Evolutionary conservation across 2,888 invertebrate species (phyloP).

Genomic region (Dryobota labecula): DNA sequence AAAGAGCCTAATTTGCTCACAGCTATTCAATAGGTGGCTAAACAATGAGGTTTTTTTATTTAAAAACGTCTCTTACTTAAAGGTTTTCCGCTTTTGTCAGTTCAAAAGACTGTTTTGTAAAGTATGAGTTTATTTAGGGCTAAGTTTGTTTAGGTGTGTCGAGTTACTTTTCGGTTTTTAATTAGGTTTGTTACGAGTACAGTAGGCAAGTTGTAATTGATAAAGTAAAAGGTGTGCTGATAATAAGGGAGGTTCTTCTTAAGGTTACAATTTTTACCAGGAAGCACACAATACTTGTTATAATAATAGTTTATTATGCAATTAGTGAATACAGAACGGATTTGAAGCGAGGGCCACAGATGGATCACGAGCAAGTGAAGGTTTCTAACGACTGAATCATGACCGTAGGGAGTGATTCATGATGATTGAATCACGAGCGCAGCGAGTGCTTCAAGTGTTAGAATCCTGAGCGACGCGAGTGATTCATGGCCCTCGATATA

Average conservation of each 20-base stretch:
- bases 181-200: slow-evolving; percentile 22
- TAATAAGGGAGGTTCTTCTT: neutral
- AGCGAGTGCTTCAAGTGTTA: too few species aligned
- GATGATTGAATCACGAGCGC: too few species aligned
- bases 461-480: too few species aligned
- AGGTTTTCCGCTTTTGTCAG: slow-evolving; percentile 34
- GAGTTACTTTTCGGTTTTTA: slow-evolving; percentile 37
- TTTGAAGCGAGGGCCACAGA: too few species aligned
- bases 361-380: too few species aligned
- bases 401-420: too few species aligned
- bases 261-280: neutral
- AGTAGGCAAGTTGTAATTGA: slow-evolving; percentile 5
- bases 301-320: too few species aligned
- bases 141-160: slow-evolving; percentile 36
- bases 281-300: neutral
- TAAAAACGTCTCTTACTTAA: slow-evolving; percentile 31
- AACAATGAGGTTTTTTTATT: slow-evolving; percentile 54
- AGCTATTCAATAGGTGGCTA: slow-evolving; percentile 45
- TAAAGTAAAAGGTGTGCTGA: slow-evolving; percentile 6
- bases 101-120: slow-evolving; percentile 35
- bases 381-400: too few species aligned
- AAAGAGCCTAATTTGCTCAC: slow-evolving; percentile 72
- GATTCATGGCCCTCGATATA: too few species aligned
- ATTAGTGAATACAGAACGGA: too few species aligned
- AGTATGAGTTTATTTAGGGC: slow-evolving; percentile 32